Conservation (phyloP, 2,113 vertebrate genomes). For the Prochilodus magdalenae region DNA sequence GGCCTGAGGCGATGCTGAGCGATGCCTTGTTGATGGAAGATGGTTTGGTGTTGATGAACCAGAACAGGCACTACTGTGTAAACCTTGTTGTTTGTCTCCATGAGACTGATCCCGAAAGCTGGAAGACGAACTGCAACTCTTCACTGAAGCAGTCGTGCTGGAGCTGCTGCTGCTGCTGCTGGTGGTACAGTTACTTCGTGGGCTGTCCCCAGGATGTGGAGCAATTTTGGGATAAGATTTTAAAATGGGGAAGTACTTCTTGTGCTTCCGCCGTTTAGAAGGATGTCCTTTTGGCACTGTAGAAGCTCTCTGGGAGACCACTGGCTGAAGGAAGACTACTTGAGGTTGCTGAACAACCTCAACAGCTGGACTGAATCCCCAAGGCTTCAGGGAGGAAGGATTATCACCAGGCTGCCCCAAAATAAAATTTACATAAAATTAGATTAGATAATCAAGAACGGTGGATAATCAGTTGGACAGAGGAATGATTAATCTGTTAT, state of each 20-base stretch:
- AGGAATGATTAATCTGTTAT: not conserved
- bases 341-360: conserved; percentile 89
- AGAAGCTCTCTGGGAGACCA: conserved; percentile 76
- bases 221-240: conserved; percentile 95
- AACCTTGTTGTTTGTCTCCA: conserved; percentile 57
- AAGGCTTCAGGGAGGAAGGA: conserved; percentile 79
- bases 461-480: not conserved
- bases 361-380: conserved; percentile 85
- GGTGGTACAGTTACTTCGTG: conserved; percentile 61
- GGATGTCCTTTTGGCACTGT: conserved; percentile 61
- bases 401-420: conserved; percentile 67
- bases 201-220: conserved; percentile 85
- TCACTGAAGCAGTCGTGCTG: conserved; percentile 57
- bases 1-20: conserved; percentile 49
- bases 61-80: conserved; percentile 25
- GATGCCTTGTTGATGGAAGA: conserved; percentile 27
- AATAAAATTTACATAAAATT: not conserved
- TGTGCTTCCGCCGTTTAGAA: conserved; percentile 79
- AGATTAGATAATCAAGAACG: not conserved
- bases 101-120: conserved; percentile 55
- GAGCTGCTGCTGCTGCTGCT: conserved; percentile 65
- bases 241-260: conserved; percentile 88
- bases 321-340: conserved; percentile 86
- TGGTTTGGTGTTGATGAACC: conserved; percentile 44
- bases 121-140: conserved; percentile 54